Evolutionary conservation across 1,140 invertebrate genomes (phyloP), one percentile per base, ranked within the genome.

Genomic region (Bombyx mandarina): DNA sequence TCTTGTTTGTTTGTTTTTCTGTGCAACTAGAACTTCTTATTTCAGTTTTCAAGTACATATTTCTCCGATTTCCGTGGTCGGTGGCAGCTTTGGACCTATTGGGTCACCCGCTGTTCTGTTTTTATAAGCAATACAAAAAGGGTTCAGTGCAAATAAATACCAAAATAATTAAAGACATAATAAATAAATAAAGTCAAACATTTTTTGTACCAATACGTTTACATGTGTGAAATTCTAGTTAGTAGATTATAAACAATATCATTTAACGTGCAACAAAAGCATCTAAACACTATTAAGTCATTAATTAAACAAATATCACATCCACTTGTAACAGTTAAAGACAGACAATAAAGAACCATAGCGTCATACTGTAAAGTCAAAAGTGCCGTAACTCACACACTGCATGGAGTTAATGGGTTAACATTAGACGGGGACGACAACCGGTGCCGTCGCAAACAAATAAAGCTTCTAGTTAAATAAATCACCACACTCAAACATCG

Each of bases 381-480:
- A 71, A 71, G 57, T 69, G 58, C 45, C 58, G 48, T 71, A 67
- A 64, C 66, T 67, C 65, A 63, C 56, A 63, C 45, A 47, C 48
- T 58, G 56, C 52, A 64, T 54, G 56, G 64, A 71, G 68, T 67
- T 71, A 73, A 73, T 71, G 65, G 71, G 65, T 63, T 66, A 65
- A 61, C 68, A 71, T 73, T 71, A 71, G 66, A 54, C 55, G 61
- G 67, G 71, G 63, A 60, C 62, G 59, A 56, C 60, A 65, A 54
- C 63, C 62, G 62, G 56, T 57, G 56, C 58, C 59, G 65, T 62
- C 55, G 53, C 63, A 71, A 74, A 74, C 71, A 74, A 71, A 71
- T 74, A 71, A 74, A 74, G 69, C 71, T 59, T 69, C 69, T 74
- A 66, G 69, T 69, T 74, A 69, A 71, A 74, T 71, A 74, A 74